phyloP scores from a whole-genome alignment of 1,140 invertebrate species.

The Drosophila ironensis region DNA sequence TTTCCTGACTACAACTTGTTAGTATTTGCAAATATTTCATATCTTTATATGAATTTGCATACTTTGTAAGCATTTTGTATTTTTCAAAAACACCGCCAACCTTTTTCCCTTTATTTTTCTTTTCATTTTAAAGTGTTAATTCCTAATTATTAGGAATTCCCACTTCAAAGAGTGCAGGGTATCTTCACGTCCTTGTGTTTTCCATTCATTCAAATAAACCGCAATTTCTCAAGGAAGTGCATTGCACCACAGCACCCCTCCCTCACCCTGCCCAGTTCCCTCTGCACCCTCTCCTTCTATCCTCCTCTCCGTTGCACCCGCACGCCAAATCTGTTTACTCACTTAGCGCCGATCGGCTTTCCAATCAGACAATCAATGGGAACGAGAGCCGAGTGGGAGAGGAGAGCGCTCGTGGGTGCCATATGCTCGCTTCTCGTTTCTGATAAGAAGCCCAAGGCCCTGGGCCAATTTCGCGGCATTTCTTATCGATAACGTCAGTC shows the following conservation, averaged over 20 bases:
- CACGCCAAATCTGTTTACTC: background rate
- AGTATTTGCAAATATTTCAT: no score
- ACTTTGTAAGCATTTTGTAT: no score
- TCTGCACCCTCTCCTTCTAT: background rate
- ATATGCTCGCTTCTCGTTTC: slow-evolving; percentile 14
- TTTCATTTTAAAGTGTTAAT: no score
- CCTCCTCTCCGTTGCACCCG: no score
- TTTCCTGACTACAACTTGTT: no score
- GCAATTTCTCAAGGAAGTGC: slow-evolving; percentile 25
- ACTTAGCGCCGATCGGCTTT: background rate
- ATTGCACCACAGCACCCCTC: background rate
- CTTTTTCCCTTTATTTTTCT: no score
- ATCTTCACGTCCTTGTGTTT: background rate
- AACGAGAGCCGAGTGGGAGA: background rate
- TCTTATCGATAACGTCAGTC: slow-evolving; percentile 12
- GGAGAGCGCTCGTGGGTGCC: background rate
- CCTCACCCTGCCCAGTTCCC: background rate
- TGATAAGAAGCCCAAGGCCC: slow-evolving; percentile 11
- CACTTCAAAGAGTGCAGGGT: background rate
- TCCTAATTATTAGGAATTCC: no score
- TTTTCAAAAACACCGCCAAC: no score
- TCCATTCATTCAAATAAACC: background rate
- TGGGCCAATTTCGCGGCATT: slow-evolving; percentile 14
- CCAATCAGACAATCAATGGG: background rate
- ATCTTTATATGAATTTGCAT: no score